A percentile compares a stretch with the other conserved stretches of the same genome.
Evolutionary conservation across 2,888 invertebrate species (phyloP).

Genomic region (Hoplodrina ambigua): DNA sequence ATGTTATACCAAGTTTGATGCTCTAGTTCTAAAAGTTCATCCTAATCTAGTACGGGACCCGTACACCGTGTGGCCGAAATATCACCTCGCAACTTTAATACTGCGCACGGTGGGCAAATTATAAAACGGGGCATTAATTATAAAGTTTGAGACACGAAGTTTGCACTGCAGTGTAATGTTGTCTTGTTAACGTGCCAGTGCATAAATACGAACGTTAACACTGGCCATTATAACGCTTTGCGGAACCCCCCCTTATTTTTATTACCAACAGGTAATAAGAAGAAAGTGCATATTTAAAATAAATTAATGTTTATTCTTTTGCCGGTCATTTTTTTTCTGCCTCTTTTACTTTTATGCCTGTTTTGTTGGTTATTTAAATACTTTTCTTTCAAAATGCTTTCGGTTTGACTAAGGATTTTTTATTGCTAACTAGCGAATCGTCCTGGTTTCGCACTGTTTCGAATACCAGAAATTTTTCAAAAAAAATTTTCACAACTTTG

Average conservation of each 20-base stretch:
- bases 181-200: conserved; percentile 80
- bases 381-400: conserved; percentile 9
- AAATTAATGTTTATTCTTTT: conserved; percentile 61
- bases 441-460: too few relatives aligned
- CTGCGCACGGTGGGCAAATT: conserved; percentile 76
- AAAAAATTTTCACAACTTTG: too few relatives aligned
- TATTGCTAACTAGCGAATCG: too few relatives aligned
- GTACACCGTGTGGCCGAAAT: conserved; percentile 72
- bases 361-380: conserved; percentile 6
- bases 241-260: conserved; percentile 72
- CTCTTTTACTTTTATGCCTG: conserved; percentile 13
- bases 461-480: too few relatives aligned
- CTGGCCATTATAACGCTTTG: conserved; percentile 72
- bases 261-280: conserved; percentile 70
- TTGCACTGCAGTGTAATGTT: conserved; percentile 79
- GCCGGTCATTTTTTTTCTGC: conserved; percentile 34
- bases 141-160: conserved; percentile 79
- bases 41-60: conserved; percentile 53
- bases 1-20: conserved; percentile 15
- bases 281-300: conserved; percentile 66
- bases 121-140: conserved; percentile 83
- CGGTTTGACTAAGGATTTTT: conserved; percentile 6
- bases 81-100: conserved; percentile 75
- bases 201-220: conserved; percentile 80
- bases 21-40: conserved; percentile 55